Evolutionary conservation across 2,797 vertebrate genomes (phyloP), one percentile per base, ranked within the genome.

Genomic region (Anas capensis): DNA sequence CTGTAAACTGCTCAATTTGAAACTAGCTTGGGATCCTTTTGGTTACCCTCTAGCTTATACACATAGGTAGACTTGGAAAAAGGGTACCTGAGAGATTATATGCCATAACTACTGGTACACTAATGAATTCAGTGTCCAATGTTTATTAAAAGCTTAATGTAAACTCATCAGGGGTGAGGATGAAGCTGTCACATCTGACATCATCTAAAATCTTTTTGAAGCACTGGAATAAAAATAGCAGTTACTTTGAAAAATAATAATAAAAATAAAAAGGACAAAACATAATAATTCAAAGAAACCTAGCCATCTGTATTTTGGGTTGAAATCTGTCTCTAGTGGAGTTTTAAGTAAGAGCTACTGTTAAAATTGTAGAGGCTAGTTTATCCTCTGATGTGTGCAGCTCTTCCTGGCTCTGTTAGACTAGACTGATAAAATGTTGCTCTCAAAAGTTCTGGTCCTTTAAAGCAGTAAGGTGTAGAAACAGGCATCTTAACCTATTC

Each of bases 151-250:
- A 82, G 29, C 10, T 80, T 62, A 38, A 14, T 42, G 31, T 38
- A 36, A 21, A 21, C 14, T 90, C 14, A 23, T 64, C 10, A 56
- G 31, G 20, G 34, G 10, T 70, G 24, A 61, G 49, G 33, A 49
- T 58, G 7, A 64, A 73, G 54, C 6, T 4, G 44, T 77, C 7
- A 15, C 0, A 0, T 68, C 60, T 88, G 40, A 40, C 8, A 33
- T 85, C 17, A 80, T 33, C 64, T 85, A 16, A 6, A 61, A 27
- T 36, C 11, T 23, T 49, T 71, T 57, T 79, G 36, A 82, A 85
- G 27, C 12, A 29, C 24, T 44, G 19, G 38, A 73, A 21, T 29
- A n/a, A 69, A 79, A 79, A 38, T 4, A 56, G 42, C 16, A 38
- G 11, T 20, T 61, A 24, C 9, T 15, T 4, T 8, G 21, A 36